Conservation (phyloP, 2,888 invertebrate species). For the Zaprionus lineosus region DNA sequence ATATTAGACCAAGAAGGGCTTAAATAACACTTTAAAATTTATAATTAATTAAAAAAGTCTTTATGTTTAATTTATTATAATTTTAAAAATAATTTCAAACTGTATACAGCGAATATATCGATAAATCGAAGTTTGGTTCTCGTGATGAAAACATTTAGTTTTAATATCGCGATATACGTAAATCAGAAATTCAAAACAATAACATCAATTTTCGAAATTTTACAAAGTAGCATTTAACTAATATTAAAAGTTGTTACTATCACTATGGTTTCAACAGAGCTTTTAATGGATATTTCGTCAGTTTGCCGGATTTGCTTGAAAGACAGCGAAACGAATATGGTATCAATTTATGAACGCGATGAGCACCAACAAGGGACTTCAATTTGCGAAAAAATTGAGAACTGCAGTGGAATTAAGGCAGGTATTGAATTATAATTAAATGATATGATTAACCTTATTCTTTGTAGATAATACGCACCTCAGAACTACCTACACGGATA, state of each 20-base stretch:
- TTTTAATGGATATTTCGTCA: constrained; percentile 49
- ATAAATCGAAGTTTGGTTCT: no score
- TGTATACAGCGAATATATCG: no score
- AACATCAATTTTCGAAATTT: constrained; percentile 8
- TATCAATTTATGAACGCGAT: constrained; percentile 71
- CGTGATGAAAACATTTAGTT: no score
- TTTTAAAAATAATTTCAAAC: no score
- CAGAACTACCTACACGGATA: constrained; percentile 78
- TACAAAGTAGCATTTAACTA: no score
- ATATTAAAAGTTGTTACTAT: no score
- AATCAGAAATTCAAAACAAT: not conserved
- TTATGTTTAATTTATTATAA: no score
- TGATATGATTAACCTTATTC: not conserved
- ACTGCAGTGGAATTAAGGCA: constrained; percentile 78
- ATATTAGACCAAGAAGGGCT: no score
- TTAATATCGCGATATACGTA: no score
- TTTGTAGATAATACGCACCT: constrained; percentile 60
- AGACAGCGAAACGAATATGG: constrained; percentile 68
- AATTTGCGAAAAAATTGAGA: constrained; percentile 77
- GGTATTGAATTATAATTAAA: not conserved
- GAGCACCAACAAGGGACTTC: constrained; percentile 34
- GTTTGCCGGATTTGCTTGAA: constrained; percentile 80
- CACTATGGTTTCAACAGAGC: constrained; percentile 40
- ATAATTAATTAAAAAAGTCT: no score
- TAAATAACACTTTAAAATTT: no score